Base-by-base conservation (phyloP, 2,113 vertebrate genomes). In the Spermophilus dauricus region DNA sequence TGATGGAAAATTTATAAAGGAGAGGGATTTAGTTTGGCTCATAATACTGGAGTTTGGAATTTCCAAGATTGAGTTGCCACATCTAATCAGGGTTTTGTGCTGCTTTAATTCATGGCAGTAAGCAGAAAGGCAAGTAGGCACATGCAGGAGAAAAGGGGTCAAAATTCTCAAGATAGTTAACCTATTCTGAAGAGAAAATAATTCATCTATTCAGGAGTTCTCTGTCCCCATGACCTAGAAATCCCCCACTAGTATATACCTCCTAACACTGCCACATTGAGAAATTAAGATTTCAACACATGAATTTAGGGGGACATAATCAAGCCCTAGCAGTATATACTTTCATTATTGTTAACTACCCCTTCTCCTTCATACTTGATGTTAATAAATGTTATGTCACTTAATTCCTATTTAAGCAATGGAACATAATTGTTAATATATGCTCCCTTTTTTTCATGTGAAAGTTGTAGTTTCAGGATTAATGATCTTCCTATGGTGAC, bases 401-500 rank as follows among this genome's bases (percentile, higher is more conserved):
- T 75, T 53, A 75, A 56, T 70, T 65, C 42, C 69, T 86, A 58
- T 39, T 67, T 85, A 89, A 70, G 1, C 8, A 42, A 51, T 88
- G 30, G 22, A 82, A 83, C n/a, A 56, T 75, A 73, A 53, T 97
- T 89, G 83, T 73, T 78, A 69, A 77, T 73, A 51, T 16, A 51
- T 58, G 16, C 5, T 28, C 2, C 42, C n/a, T 86, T 89, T 86
- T 89, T 90, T 69, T 53, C 30, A 48, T 48, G 14, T 86, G 28
- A 13, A 53, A 94, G 42, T 8, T 80, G 4, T 81, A 11, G 0
- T 77, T 92, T 92, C 39, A 90, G 72, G 39, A 92, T 70, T 76
- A 91, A 73, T 76, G 9, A 2, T 48, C 80, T 89, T 1, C 3
- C 39, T 12, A 58, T 39, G 24, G 30, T 84, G n/a, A 80, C 11